Conservation (phyloP, 2,888 invertebrate species). For the Xanthorhoe designata region DNA sequence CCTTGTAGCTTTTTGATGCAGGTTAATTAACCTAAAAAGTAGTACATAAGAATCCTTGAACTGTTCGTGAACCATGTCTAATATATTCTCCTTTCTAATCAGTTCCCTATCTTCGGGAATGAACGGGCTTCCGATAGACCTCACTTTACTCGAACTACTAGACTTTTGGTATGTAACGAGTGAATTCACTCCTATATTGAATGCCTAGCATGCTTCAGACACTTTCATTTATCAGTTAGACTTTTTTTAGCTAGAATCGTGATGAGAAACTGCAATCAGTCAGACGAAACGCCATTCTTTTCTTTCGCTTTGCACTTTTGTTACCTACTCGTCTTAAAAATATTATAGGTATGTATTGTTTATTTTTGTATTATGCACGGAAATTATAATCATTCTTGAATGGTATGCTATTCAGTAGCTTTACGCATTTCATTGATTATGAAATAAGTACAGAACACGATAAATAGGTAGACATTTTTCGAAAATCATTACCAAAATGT, state of each 20-base stretch:
- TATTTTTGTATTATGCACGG: not conserved
- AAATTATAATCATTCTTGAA: not conserved
- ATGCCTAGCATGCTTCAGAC: slow-evolving; percentile 32
- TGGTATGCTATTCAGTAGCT: not conserved
- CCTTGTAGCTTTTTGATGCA: no score
- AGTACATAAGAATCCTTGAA: not conserved
- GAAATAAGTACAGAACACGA: no score
- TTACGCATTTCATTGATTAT: no score
- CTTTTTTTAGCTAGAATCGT: not conserved
- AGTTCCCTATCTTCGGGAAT: slow-evolving; percentile 74
- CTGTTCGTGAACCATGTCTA: slow-evolving; percentile 19
- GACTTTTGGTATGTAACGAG: slow-evolving; percentile 74
- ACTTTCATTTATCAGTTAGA: not conserved
- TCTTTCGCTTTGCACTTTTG: not conserved
- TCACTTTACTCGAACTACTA: slow-evolving; percentile 71
- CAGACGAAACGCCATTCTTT: not conserved
- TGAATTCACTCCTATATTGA: slow-evolving; percentile 11
- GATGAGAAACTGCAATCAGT: not conserved
- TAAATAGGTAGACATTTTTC: no score
- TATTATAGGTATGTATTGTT: not conserved
- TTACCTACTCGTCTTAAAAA: not conserved
- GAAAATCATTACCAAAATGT: no score
- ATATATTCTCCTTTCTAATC: slow-evolving; percentile 50
- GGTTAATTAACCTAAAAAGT: not conserved
- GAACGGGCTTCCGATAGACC: slow-evolving; percentile 76